Evolutionary conservation across 2,797 vertebrate species (phyloP).

Genomic region (Leucoraja ocellata): DNA sequence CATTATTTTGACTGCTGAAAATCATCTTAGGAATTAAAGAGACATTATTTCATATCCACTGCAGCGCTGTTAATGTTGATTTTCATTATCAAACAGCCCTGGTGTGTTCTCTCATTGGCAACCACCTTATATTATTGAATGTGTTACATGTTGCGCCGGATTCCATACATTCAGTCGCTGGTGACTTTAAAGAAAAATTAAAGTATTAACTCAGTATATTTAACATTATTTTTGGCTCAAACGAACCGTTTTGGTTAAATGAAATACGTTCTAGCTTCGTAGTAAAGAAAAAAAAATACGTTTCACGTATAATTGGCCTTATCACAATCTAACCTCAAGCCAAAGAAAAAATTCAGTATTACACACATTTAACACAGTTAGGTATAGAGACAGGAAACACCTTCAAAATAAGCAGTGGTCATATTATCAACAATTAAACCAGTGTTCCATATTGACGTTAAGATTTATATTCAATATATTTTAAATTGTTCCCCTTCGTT

Average conservation of each 20-base stretch:
- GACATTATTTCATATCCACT: not conserved
- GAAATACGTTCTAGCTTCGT: too few species aligned
- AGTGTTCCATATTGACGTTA: not conserved
- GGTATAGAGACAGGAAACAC: not conserved
- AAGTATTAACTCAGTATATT: not conserved
- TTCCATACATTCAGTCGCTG: too few species aligned
- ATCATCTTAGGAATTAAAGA: not conserved
- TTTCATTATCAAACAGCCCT: not conserved
- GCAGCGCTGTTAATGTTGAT: not conserved
- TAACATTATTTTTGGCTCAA: not conserved
- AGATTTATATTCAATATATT: not conserved
- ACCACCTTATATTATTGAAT: not conserved
- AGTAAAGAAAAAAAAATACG: too few species aligned
- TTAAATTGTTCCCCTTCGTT: not conserved
- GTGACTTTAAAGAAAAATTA: not conserved
- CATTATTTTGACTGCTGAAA: not conserved
- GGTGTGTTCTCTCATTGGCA: not conserved
- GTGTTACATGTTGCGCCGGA: not conserved
- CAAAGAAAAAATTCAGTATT: not conserved
- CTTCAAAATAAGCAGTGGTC: not conserved
- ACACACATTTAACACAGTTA: not conserved
- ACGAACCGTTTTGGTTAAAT: not conserved
- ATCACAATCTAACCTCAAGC: not conserved
- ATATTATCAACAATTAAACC: not conserved
- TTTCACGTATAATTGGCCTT: not conserved